Evolutionary conservation across 2,888 invertebrate genomes (phyloP).

Genomic region (Philopedon plagiatum): DNA sequence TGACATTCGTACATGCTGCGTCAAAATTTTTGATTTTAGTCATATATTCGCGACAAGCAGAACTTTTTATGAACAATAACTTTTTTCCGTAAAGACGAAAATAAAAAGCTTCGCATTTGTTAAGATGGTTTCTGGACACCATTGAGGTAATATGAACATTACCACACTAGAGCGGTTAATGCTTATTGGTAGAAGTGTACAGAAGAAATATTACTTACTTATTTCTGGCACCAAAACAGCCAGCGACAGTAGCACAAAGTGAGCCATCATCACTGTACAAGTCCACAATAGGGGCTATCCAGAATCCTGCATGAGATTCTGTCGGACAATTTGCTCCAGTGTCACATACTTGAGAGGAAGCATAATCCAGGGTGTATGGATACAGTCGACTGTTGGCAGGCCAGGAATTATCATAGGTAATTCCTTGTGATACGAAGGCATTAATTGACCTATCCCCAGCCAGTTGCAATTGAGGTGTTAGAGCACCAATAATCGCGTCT

Average conservation of each 20-base stretch:
- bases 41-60: too few species aligned
- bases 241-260: slow-evolving; percentile 74
- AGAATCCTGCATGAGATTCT: slow-evolving; percentile 73
- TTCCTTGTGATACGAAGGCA: slow-evolving; percentile 70
- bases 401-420: slow-evolving; percentile 77
- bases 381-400: slow-evolving; percentile 72
- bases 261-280: slow-evolving; percentile 69
- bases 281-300: slow-evolving; percentile 78
- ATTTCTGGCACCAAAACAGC: slow-evolving; percentile 52
- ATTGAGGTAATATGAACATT: too few species aligned
- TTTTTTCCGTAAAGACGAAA: too few species aligned
- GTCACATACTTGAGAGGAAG: slow-evolving; percentile 72
- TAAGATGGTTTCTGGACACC: too few species aligned
- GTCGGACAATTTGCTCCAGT: slow-evolving; percentile 73
- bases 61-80: too few species aligned
- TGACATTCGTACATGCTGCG: too few species aligned
- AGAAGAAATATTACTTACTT: slow-evolving; percentile 27
- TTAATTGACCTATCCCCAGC: slow-evolving; percentile 73
- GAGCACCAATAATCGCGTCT: slow-evolving; percentile 62
- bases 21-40: too few species aligned
- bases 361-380: slow-evolving; percentile 80
- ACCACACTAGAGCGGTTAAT: too few species aligned
- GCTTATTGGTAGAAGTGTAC: too few species aligned
- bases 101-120: too few species aligned
- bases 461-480: slow-evolving; percentile 74